Percentiles rank a stretch among this genome's conserved stretches.
Conservation (phyloP, 2,888 invertebrate species). For the Nephrocerus scutellatus region DNA sequence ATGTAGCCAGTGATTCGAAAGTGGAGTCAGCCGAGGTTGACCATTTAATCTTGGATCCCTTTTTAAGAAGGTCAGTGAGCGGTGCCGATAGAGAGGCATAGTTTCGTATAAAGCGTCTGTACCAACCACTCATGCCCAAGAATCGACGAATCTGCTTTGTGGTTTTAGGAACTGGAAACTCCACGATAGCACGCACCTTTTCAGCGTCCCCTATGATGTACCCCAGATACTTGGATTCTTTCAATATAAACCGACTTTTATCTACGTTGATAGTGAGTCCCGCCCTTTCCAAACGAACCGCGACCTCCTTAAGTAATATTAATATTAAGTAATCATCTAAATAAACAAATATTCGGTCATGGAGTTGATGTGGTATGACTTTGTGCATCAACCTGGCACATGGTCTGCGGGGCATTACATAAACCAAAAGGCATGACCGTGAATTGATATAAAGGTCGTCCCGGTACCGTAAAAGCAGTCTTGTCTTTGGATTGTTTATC, state of each 20-base stretch:
- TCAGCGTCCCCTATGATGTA: conserved; percentile 18
- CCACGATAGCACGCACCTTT: conserved; percentile 17
- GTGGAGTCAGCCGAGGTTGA: conserved; percentile 7
- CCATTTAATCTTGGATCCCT: conserved; percentile 13
- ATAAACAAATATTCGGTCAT: conserved; percentile 18
- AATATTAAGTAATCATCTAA: conserved; percentile 14
- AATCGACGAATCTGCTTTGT: conserved; percentile 16
- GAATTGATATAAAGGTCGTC: conserved; percentile 19
- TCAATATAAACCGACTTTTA: conserved; percentile 17
- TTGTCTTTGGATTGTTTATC: conserved; percentile 14
- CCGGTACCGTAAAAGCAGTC: conserved; percentile 19
- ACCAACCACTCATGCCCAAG: conserved; percentile 21
- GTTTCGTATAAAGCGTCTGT: conserved; percentile 14
- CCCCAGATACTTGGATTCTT: conserved; percentile 18
- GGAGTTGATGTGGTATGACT: conserved; percentile 11
- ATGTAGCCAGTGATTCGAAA: conserved; percentile 12
- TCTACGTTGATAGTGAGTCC: conserved; percentile 18
- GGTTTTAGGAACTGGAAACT: conserved; percentile 15
- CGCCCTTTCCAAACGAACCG: conserved; percentile 5
- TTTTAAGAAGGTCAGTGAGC: conserved; percentile 12
- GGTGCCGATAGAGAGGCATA: conserved; percentile 11
- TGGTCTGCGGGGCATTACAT: conserved; percentile 17
- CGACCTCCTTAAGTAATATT: conserved; percentile 2
- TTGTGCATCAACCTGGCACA: conserved; percentile 17
- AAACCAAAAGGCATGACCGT: conserved; percentile 20